Percentiles rank a stretch among this genome's conserved stretches.
phyloP scores from a whole-genome alignment of 2,113 vertebrate genomes.

The Clinocottus analis region DNA sequence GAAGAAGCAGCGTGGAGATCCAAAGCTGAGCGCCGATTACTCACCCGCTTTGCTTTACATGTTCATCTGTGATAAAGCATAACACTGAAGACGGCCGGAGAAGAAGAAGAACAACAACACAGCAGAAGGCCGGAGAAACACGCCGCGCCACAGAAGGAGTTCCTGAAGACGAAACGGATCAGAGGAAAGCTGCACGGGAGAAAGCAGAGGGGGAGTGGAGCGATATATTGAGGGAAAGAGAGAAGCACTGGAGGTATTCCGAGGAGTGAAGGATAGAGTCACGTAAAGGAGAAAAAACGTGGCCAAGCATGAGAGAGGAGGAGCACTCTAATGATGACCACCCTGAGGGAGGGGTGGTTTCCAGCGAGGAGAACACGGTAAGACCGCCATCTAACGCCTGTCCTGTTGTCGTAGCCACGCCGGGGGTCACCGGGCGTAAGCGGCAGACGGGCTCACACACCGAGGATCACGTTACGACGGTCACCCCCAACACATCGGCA shows the following conservation, averaged over 20 bases:
- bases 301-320: constrained; percentile 87
- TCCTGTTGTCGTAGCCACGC: constrained; percentile 77
- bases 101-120: constrained; percentile 33
- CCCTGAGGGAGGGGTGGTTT: constrained; percentile 82
- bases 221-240: neutral
- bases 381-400: constrained; percentile 78
- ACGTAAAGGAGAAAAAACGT: constrained; percentile 36
- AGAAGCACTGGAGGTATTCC: constrained; percentile 16
- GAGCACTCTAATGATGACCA: constrained; percentile 77
- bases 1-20: constrained; percentile 19
- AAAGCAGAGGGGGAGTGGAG: constrained; percentile 1
- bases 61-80: constrained; percentile 21
- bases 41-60: neutral
- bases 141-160: constrained; percentile 3
- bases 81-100: constrained; percentile 2
- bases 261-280: constrained; percentile 14
- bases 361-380: constrained; percentile 84
- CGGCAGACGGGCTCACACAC: constrained; percentile 73
- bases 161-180: constrained; percentile 16
- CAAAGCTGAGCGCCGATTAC: neutral
- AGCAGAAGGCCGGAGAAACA: constrained; percentile 25
- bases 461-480: constrained; percentile 41
- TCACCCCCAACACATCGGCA: constrained; percentile 14
- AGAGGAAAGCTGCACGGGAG: neutral
- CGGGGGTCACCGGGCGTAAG: constrained; percentile 74